Evolutionary conservation across 2,113 vertebrate genomes (phyloP), one percentile per base, ranked within the genome.

Genomic region (Neomonachus schauinslandi): DNA sequence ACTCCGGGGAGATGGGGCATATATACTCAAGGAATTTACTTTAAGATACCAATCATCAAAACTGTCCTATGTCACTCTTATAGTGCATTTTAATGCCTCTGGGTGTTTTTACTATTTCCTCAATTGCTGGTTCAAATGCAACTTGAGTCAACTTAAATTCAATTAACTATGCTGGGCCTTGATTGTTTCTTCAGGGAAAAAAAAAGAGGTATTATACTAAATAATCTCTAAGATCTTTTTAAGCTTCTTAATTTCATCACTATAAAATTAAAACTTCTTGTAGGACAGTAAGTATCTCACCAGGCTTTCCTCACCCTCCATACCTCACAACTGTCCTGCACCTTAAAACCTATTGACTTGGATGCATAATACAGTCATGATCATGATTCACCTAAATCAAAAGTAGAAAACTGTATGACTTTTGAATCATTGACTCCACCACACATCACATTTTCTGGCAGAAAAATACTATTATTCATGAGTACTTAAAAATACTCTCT

Each of bases 401-500:
- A 69, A 71, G 63, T n/a, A 72, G 65, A 95, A 90, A 79, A 79
- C 11, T 4, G 13, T 16, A 46, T 69, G 31, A 46, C 36, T 90
- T 55, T 51, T 13, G 49, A 92, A 86, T 82, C 69, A 84, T 0
- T 63, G 19, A 89, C 10, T 55, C 31, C 12, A 51, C 8, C 24
- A 63, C 33, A 59, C 33, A n/a, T 74, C 65, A 65, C 22, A 39
- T 53, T 88, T 81, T 59, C 77, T 24, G 33, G 24, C 36, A 85
- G 42, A 72, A 92, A 92, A 97, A 42, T 33, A 67, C 55, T 81
- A 36, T 7, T 67, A 33, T 22, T 28, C 13, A 39, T 1, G 10
- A 82, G 33, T 55, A 57, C 55, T 88, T 81, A 92, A 89, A 94
- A 89, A 93, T 36, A 72, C 13, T 88, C 33, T 81, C 82, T 82